These are phyloP conservation scores for Dicrostonyx torquatus DNA, from an alignment of 2,797 vertebrate genomes.

Conservation along the genomic window DNA sequence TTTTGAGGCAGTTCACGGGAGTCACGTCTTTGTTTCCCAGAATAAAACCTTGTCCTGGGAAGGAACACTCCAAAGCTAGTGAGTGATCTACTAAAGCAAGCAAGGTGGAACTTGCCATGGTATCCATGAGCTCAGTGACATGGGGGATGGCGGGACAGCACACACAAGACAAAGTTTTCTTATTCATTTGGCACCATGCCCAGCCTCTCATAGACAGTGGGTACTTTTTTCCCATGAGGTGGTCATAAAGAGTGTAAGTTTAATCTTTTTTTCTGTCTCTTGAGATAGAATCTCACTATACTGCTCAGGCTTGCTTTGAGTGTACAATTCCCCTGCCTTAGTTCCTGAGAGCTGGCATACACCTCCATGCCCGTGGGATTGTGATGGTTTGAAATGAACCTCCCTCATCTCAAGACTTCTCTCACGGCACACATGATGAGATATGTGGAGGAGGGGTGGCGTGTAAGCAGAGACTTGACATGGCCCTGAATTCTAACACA, in stretches of 20 bases:
- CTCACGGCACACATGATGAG: not conserved
- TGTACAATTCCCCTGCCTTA: not conserved
- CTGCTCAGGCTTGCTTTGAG: not conserved
- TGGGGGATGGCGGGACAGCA: not conserved
- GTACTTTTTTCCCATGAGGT: not conserved
- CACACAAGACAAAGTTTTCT: not conserved
- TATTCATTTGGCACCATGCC: not conserved
- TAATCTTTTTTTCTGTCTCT: not conserved
- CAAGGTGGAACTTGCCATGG: not conserved
- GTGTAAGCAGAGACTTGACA: not conserved
- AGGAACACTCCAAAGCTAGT: not conserved
- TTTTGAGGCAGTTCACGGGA: not conserved
- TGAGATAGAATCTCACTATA: not conserved
- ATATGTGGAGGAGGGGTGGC: not conserved
- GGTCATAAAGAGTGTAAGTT: not conserved
- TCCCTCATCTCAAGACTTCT: not conserved
- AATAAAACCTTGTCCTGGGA: constrained; percentile 1
- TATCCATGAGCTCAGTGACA: not conserved
- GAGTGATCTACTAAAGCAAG: not conserved
- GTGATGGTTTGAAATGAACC: not conserved
- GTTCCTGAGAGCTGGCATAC: not conserved
- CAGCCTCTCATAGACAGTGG: not conserved
- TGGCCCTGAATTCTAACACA: not conserved
- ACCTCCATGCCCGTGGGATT: not conserved
- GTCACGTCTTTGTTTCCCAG: not conserved